Percentiles rank a stretch among this genome's conserved stretches.
Conservation (phyloP, 2,888 invertebrate genomes). For the Lepetodrilus schrolli region DNA sequence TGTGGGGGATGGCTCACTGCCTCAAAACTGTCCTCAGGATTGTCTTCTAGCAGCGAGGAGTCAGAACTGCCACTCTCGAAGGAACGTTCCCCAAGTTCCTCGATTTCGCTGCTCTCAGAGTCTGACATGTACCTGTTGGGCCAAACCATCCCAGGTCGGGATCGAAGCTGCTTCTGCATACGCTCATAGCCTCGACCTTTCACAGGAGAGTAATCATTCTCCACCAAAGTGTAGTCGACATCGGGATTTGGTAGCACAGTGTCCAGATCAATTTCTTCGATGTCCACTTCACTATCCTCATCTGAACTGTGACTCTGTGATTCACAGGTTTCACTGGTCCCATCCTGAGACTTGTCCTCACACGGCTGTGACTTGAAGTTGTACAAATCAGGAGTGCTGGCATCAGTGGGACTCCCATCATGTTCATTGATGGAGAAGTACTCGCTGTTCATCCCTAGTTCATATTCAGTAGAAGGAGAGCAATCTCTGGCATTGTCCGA, state of each 20-base stretch:
- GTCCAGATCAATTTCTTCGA: background rate
- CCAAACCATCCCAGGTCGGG: background rate
- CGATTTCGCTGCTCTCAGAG: slow-evolving; percentile 10
- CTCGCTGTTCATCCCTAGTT: background rate
- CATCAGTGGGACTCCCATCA: no score
- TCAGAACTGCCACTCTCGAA: slow-evolving; percentile 25
- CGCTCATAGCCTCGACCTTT: slow-evolving; percentile 11
- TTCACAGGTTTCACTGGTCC: background rate
- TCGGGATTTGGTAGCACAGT: background rate
- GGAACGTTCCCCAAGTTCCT: background rate
- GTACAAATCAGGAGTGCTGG: background rate
- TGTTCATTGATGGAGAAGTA: background rate
- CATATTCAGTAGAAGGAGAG: background rate
- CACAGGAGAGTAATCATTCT: background rate
- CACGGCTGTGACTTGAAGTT: background rate
- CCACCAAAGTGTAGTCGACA: background rate
- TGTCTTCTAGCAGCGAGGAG: slow-evolving; percentile 19
- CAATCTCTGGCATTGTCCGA: background rate
- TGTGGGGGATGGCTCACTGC: background rate
- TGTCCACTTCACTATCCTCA: background rate
- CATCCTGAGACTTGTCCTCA: background rate
- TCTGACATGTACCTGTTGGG: slow-evolving; percentile 14
- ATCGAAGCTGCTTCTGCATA: background rate
- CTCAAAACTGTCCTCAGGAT: background rate
- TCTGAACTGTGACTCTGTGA: background rate